Percentiles rank a stretch among this genome's conserved stretches.
These are phyloP conservation scores for Acanthis flammea DNA, from an alignment of 2,797 vertebrate species.

Conservation along the genomic window DNA sequence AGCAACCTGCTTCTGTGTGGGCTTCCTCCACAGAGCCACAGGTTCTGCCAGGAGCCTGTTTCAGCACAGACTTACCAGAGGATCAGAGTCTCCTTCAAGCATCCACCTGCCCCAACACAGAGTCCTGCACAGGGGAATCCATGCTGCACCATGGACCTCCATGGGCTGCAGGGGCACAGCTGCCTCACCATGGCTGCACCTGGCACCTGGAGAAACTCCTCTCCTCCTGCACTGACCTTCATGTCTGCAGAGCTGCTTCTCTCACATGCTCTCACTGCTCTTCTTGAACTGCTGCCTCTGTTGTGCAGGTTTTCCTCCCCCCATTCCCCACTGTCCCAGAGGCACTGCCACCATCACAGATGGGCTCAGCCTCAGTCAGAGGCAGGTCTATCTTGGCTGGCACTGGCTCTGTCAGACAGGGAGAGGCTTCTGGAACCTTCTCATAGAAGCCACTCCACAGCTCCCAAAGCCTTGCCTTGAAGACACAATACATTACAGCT, in stretches of 20 bases:
- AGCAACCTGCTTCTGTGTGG: not conserved
- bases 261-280: not conserved
- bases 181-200: not conserved
- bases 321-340: not conserved
- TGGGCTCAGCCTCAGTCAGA: not conserved
- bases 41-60: not conserved
- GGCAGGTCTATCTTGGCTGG: not conserved
- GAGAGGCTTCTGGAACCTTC: not conserved
- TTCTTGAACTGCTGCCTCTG: not conserved
- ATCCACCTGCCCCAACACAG: not conserved
- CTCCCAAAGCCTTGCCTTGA: not conserved
- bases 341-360: not conserved
- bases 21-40: accelerated
- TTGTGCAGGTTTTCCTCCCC: too few species aligned
- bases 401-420: not conserved
- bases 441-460: not conserved
- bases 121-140: not conserved
- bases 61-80: not conserved
- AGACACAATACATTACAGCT: not conserved
- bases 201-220: not conserved
- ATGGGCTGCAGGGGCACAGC: not conserved
- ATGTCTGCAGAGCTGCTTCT: not conserved
- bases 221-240: not conserved
- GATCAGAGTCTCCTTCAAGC: not conserved
- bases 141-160: not conserved